Base-by-base conservation (phyloP, 2,888 invertebrate species). In the Megaustenia siamemsis region DNA sequence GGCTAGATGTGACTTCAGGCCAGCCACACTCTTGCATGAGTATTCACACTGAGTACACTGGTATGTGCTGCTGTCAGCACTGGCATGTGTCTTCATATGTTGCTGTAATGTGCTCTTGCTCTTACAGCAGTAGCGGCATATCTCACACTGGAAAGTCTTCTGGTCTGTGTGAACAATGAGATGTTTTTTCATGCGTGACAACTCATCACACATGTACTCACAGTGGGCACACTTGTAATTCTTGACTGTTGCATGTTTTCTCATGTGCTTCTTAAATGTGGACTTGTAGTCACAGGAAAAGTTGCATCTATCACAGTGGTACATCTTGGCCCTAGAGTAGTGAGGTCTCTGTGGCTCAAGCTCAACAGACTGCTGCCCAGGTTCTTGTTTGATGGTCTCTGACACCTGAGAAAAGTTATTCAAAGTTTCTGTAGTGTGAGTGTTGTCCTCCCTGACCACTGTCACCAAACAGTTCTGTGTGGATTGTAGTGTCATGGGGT, bases 251-350 rank as follows among this genome's bases (percentile, higher is more conserved):
- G 66, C 38, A 60, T 84, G 84, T 49, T 69, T 80, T 45, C 68
- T 80, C 28, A 53, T 21, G n/a, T 84, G 84, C 24, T 53, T 75
- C 28, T 84, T 84, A 53, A 60, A 84, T 10, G 78, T 84, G 12
- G 84, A 84, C 49, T 75, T 73, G 53, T 80, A 84, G 40, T 84
- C 79, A 60, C 84, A 84, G 28, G 80, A 80, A 32, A 79, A 84
- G 8, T 10, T 12, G 40, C 84, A 84, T 0, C 71, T 15, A 21
- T 53, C 45, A 35, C 84, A 84, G 35, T 84, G 84, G 38, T 38
- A 85, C 81, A 80, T 85, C 45, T 85, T 85, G 32, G 76, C 71
- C 6, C 43, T 66, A 21, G 80, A 79, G n/a, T n/a, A n/a, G 79
- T 84, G 78, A 49, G 76, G 66, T 32, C 69, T 71, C 0, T 32